Evolutionary conservation across 2,797 vertebrate genomes (phyloP).

Genomic region (Peromyscus eremicus): DNA sequence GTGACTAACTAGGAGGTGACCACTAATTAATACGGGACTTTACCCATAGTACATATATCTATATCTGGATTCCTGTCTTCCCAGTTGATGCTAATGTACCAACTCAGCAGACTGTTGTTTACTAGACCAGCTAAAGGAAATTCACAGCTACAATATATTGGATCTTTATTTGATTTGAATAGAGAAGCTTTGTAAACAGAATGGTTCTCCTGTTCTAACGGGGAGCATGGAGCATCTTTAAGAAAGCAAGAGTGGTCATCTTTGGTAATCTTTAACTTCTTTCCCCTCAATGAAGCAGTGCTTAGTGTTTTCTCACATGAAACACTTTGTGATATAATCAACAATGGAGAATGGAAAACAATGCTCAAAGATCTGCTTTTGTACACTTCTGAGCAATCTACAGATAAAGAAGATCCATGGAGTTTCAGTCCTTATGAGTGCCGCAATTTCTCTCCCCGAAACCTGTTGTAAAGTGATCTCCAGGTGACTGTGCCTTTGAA

Average conservation of each 20-base stretch:
- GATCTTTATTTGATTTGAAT: neutral
- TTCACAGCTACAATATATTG: neutral
- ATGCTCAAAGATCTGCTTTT: slow-evolving; percentile 27
- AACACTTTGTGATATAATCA: neutral
- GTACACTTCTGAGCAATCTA: neutral
- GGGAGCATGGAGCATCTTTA: neutral
- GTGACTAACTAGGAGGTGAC: neutral
- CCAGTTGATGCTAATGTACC: neutral
- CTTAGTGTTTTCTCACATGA: slow-evolving; percentile 15
- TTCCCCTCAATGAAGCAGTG: neutral
- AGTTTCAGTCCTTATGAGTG: slow-evolving; percentile 14
- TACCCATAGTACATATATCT: neutral
- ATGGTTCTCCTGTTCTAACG: neutral
- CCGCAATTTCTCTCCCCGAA: neutral
- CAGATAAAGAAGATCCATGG: slow-evolving; percentile 26
- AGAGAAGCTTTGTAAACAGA: neutral
- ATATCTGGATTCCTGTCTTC: neutral
- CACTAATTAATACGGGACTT: neutral
- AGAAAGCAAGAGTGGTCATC: neutral
- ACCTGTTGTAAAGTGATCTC: slow-evolving; percentile 36
- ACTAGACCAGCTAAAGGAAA: neutral
- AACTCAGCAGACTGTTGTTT: neutral
- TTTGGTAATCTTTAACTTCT: neutral
- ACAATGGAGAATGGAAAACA: neutral
- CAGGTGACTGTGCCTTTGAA: slow-evolving; percentile 41